Evolutionary conservation across 2,113 vertebrate species (phyloP).

Genomic region (Acanthochromis polyacanthus): DNA sequence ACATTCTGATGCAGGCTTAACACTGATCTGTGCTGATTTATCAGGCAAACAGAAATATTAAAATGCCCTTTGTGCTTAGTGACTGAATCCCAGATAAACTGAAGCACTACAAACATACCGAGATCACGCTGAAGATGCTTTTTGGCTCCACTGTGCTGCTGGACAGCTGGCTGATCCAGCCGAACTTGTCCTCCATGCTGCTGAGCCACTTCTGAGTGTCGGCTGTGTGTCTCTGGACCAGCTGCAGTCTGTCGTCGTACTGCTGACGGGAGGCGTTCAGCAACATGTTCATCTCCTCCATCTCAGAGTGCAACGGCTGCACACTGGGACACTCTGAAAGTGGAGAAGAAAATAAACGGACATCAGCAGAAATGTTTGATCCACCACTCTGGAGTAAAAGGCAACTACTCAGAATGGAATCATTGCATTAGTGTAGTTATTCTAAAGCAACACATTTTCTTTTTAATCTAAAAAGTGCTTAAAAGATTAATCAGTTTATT

Average conservation of each 20-base stretch:
- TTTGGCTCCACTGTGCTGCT: slow-evolving; percentile 67
- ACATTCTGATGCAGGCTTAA: background rate
- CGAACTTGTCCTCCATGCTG: slow-evolving; percentile 85
- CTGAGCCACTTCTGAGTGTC: slow-evolving; percentile 83
- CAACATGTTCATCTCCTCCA: slow-evolving; percentile 85
- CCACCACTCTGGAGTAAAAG: no score
- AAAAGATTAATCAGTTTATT: no score
- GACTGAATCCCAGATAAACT: background rate
- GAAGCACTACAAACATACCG: slow-evolving; percentile 70
- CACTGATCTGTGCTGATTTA: background rate
- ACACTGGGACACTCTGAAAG: slow-evolving; percentile 85
- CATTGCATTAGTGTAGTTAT: no score
- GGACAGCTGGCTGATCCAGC: slow-evolving; percentile 87
- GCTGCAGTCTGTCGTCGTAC: slow-evolving; percentile 85
- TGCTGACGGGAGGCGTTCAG: slow-evolving; percentile 86
- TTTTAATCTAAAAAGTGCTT: no score
- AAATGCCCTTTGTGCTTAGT: background rate
- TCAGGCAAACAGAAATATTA: background rate
- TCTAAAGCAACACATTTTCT: no score
- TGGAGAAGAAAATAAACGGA: background rate
- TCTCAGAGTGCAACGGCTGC: slow-evolving; percentile 83
- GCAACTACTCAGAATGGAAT: no score
- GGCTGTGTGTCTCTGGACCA: slow-evolving; percentile 85
- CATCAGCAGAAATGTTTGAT: background rate
- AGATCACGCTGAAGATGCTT: slow-evolving; percentile 81